phyloP scores from a whole-genome alignment of 2,888 invertebrate species.

The Brenthis daphne region DNA sequence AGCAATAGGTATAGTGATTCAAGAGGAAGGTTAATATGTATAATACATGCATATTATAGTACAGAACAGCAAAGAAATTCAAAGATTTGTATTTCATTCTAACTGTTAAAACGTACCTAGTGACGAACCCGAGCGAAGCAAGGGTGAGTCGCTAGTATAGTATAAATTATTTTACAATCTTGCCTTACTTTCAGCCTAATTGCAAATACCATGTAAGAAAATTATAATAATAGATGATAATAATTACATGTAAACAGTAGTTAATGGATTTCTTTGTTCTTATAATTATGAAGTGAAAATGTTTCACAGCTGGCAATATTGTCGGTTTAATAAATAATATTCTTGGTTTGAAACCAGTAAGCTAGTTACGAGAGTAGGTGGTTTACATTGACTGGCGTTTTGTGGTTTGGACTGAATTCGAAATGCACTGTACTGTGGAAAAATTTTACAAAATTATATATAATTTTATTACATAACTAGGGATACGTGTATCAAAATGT shows the following conservation, averaged over 20 bases:
- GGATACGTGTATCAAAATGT: too few species aligned
- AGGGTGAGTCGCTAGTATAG: neutral
- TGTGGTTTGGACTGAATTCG: slow-evolving; percentile 20
- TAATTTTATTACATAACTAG: neutral
- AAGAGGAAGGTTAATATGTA: too few species aligned
- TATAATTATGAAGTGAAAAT: slow-evolving; percentile 11
- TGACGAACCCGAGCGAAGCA: too few species aligned
- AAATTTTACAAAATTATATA: slow-evolving; percentile 1
- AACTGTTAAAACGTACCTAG: too few species aligned
- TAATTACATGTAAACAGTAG: slow-evolving; percentile 31
- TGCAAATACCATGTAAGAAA: slow-evolving; percentile 9
- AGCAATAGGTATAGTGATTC: too few species aligned
- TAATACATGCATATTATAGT: too few species aligned
- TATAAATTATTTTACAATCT: neutral
- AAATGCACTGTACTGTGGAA: slow-evolving; percentile 11
- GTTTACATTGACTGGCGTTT: slow-evolving; percentile 16
- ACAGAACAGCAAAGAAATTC: too few species aligned
- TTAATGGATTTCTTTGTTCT: slow-evolving; percentile 43
- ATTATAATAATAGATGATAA: slow-evolving; percentile 20
- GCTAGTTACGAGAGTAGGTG: slow-evolving; percentile 22
- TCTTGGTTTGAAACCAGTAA: slow-evolving; percentile 11
- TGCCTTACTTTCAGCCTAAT: neutral
- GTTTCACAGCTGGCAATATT: neutral
- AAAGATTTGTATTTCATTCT: too few species aligned
- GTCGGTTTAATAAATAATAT: slow-evolving; percentile 19